These are phyloP conservation scores for Malacosoma neustria DNA, from an alignment of 2,888 invertebrate species.

Conservation along the genomic window DNA sequence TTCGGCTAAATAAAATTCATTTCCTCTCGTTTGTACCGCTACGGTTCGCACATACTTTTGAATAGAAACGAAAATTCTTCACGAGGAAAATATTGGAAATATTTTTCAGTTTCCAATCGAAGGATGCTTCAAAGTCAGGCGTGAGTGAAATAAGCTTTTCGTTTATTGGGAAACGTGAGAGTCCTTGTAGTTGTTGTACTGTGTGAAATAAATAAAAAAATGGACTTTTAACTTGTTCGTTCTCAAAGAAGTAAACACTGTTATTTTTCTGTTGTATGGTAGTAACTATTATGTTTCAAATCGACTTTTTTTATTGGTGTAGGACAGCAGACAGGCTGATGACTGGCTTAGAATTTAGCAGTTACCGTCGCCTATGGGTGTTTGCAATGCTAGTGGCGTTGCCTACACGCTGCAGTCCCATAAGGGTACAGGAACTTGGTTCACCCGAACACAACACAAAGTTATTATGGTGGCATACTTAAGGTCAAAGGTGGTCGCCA, in stretches of 20 bases:
- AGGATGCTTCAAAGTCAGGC: slow-evolving; percentile 50
- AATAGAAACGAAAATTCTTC: slow-evolving; percentile 43
- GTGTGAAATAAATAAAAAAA: slow-evolving; percentile 34
- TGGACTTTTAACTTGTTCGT: slow-evolving; percentile 6
- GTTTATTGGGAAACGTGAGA: slow-evolving; percentile 41
- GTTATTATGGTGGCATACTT: too few species aligned
- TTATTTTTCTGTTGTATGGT: slow-evolving; percentile 2
- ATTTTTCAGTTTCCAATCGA: slow-evolving; percentile 52
- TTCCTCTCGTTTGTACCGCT: slow-evolving; percentile 22
- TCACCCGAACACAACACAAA: too few species aligned
- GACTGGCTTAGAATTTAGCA: too few species aligned
- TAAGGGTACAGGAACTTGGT: too few species aligned
- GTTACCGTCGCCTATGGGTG: too few species aligned
- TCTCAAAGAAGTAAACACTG: slow-evolving; percentile 2
- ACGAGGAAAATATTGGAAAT: slow-evolving; percentile 44
- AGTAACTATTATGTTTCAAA: too few species aligned
- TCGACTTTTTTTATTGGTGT: too few species aligned
- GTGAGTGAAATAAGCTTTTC: slow-evolving; percentile 47
- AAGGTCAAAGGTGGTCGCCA: too few species aligned
- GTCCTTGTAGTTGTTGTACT: slow-evolving; percentile 19
- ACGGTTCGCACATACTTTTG: slow-evolving; percentile 31
- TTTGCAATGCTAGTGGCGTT: too few species aligned
- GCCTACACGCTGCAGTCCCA: too few species aligned
- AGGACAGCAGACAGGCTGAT: too few species aligned
- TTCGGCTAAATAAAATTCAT: slow-evolving; percentile 28